phyloP scores from a whole-genome alignment of 1,140 invertebrate species.

The Drosophila willistoni region DNA sequence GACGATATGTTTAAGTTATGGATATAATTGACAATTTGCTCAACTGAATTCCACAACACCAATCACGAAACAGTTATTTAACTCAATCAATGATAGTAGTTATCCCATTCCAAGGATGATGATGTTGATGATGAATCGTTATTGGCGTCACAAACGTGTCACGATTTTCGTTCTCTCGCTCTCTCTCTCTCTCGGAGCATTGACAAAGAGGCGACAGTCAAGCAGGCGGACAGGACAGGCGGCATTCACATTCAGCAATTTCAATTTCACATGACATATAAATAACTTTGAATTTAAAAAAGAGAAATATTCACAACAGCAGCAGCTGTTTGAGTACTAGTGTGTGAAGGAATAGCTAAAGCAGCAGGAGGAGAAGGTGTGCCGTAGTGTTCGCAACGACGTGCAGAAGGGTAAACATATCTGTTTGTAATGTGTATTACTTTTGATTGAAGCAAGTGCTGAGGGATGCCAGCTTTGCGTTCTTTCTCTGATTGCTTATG shows the following conservation, averaged over 20 bases:
- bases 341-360: background rate
- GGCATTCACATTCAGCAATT: conserved; percentile 46
- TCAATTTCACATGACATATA: conserved; percentile 68
- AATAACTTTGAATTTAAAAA: conserved; percentile 75
- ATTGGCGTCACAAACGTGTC: conserved; percentile 50
- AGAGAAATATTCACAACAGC: conserved; percentile 51
- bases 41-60: background rate
- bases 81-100: conserved; percentile 26
- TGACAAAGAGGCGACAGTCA: too few species aligned
- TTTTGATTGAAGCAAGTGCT: conserved; percentile 46
- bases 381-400: background rate
- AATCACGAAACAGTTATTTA: conserved; percentile 4
- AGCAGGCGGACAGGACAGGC: background rate
- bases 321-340: conserved; percentile 38
- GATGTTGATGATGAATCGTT: conserved; percentile 67
- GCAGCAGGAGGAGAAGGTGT: background rate
- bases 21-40: background rate
- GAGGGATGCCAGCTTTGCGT: conserved; percentile 13
- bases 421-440: conserved; percentile 51
- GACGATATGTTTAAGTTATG: background rate
- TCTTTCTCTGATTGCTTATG: conserved; percentile 46
- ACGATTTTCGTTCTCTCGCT: background rate
- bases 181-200: conserved; percentile 17
- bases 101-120: conserved; percentile 38
- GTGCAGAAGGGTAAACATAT: conserved; percentile 48